Evolutionary conservation across 2,888 invertebrate species (phyloP).

Genomic region (Agonopterix alstromeriana): DNA sequence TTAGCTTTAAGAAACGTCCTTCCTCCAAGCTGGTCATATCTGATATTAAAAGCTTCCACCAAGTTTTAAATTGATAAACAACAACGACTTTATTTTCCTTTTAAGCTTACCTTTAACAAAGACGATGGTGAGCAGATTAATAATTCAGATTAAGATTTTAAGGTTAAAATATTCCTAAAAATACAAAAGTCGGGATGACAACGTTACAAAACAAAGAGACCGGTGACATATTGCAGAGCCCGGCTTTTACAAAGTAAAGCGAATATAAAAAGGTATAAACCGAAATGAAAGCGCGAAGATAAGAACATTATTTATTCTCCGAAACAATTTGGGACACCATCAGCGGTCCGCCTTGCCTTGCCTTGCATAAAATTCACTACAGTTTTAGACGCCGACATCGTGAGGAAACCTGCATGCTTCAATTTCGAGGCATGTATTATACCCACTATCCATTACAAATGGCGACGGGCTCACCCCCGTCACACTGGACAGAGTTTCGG

Average conservation of each 20-base stretch:
- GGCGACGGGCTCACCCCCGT: no score
- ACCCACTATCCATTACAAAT: no score
- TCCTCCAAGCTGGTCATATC: no score
- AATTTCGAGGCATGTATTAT: no score
- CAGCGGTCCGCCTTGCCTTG: conserved; percentile 3
- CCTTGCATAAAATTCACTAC: no score
- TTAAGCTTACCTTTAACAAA: background rate
- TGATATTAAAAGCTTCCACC: no score
- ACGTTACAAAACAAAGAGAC: conserved; percentile 28
- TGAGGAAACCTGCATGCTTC: no score
- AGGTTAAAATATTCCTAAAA: conserved; percentile 34
- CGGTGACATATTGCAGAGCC: conserved; percentile 32
- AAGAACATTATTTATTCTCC: conserved; percentile 36
- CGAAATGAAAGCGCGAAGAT: conserved; percentile 31
- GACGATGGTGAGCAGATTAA: conserved; percentile 13
- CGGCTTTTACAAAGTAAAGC: conserved; percentile 27
- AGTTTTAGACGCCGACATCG: no score
- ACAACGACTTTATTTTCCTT: background rate
- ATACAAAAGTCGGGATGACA: conserved; percentile 26
- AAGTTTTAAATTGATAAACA: background rate
- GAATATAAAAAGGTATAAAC: conserved; percentile 33
- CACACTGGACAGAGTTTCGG: no score
- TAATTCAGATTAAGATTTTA: conserved; percentile 15
- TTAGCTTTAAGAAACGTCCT: no score
- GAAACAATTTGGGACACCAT: conserved; percentile 33